Conservation (phyloP, 2,797 vertebrate genomes). For the Lepilemur ruficaudatus region DNA sequence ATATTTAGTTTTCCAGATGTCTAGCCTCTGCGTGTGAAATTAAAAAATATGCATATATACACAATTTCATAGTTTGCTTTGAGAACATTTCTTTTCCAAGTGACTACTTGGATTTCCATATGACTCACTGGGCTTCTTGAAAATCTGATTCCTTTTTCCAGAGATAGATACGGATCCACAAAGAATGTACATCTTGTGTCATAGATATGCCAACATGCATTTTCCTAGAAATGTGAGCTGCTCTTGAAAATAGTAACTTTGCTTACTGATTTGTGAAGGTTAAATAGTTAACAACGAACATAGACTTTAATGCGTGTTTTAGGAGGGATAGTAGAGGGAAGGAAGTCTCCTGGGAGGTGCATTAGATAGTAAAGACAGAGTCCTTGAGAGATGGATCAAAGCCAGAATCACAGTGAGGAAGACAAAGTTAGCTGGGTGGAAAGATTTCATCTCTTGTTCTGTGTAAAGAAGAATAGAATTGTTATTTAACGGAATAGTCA, state of each 20-base stretch:
- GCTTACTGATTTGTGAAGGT: neutral
- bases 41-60: neutral
- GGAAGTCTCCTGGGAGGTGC: neutral
- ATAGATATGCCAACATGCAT: neutral
- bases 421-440: neutral
- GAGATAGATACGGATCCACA: neutral
- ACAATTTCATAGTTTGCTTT: neutral
- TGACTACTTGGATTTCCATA: neutral
- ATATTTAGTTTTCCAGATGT: neutral
- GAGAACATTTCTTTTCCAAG: neutral
- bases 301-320: neutral
- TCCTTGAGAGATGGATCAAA: neutral
- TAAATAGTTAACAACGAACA: neutral
- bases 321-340: neutral
- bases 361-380: neutral
- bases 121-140: neutral
- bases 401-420: neutral
- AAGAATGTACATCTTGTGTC: neutral
- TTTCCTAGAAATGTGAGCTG: neutral
- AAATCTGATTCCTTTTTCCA: neutral
- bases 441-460: neutral
- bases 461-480: neutral
- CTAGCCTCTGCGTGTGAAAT: neutral
- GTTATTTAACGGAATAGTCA: neutral
- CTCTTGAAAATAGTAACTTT: slow-evolving; percentile 4